A percentile compares a stretch with the other conserved stretches of the same genome.
Conservation (phyloP, 2,888 invertebrate genomes). For the Pycnomerus fuliginosus region DNA sequence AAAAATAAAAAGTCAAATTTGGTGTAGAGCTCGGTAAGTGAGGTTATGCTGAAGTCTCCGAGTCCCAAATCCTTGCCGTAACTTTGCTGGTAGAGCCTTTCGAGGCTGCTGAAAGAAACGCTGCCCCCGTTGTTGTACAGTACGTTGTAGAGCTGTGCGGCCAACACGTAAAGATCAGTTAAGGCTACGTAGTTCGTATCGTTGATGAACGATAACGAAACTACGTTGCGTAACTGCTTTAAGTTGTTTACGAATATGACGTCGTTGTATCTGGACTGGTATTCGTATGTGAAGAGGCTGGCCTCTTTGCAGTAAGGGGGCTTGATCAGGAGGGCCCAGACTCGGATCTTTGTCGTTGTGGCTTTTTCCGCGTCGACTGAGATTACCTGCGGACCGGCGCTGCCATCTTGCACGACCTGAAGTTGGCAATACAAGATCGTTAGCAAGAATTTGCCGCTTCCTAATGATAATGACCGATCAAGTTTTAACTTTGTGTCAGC, state of each 20-base stretch:
- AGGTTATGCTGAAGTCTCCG: slow-evolving; percentile 40
- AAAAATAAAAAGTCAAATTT: slow-evolving; percentile 46
- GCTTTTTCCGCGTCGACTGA: slow-evolving; percentile 51
- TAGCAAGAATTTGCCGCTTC: no score
- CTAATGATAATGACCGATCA: no score
- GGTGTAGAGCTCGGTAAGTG: slow-evolving; percentile 45
- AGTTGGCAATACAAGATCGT: no score
- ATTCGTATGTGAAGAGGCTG: slow-evolving; percentile 52
- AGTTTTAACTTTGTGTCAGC: no score
- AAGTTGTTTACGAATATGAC: slow-evolving; percentile 40
- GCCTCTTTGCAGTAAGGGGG: slow-evolving; percentile 55
- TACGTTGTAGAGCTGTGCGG: slow-evolving; percentile 48
- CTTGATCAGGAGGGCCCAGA: slow-evolving; percentile 62
- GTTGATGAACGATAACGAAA: slow-evolving; percentile 43
- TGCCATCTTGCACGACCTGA: slow-evolving; percentile 55
- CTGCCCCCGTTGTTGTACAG: slow-evolving; percentile 44
- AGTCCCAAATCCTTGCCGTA: slow-evolving; percentile 44
- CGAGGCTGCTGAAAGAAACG: slow-evolving; percentile 40
- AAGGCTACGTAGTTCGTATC: slow-evolving; percentile 41
- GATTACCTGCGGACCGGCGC: slow-evolving; percentile 53
- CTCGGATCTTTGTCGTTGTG: slow-evolving; percentile 33
- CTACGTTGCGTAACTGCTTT: slow-evolving; percentile 53
- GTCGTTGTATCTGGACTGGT: slow-evolving; percentile 40
- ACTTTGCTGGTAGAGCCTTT: slow-evolving; percentile 38
- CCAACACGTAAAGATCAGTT: slow-evolving; percentile 45